Conservation (phyloP, 2,797 vertebrate species). For the Anabacerthia variegaticeps region DNA sequence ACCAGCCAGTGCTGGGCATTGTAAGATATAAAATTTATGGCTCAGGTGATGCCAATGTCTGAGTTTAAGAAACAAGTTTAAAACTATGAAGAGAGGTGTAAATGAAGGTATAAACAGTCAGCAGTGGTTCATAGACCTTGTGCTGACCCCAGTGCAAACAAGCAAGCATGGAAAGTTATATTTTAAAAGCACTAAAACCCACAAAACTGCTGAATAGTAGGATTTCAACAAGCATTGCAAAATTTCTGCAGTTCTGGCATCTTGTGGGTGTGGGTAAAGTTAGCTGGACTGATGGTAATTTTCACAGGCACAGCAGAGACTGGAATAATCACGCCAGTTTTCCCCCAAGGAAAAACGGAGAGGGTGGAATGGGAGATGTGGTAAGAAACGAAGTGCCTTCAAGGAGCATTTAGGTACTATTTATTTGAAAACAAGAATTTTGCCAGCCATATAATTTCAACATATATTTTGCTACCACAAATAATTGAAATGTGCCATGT, state of each 20-base stretch:
- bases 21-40: background rate
- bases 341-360: background rate
- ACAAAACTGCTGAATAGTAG: conserved; percentile 30
- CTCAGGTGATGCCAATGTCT: background rate
- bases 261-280: conserved; percentile 21
- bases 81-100: background rate
- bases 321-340: background rate
- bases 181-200: conserved; percentile 14
- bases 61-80: background rate
- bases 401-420: background rate
- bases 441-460: background rate
- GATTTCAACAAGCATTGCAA: conserved; percentile 36
- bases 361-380: background rate
- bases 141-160: background rate
- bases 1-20: background rate
- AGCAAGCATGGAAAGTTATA: background rate
- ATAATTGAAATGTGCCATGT: background rate
- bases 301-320: background rate
- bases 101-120: background rate
- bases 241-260: conserved; percentile 41
- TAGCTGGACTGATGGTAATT: conserved; percentile 14
- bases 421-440: background rate
- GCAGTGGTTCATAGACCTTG: background rate
- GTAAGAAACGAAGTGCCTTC: background rate
- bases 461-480: background rate